Evolutionary conservation across 2,888 invertebrate genomes (phyloP), one percentile per base, ranked within the genome.

Genomic region (Julus scanicus): DNA sequence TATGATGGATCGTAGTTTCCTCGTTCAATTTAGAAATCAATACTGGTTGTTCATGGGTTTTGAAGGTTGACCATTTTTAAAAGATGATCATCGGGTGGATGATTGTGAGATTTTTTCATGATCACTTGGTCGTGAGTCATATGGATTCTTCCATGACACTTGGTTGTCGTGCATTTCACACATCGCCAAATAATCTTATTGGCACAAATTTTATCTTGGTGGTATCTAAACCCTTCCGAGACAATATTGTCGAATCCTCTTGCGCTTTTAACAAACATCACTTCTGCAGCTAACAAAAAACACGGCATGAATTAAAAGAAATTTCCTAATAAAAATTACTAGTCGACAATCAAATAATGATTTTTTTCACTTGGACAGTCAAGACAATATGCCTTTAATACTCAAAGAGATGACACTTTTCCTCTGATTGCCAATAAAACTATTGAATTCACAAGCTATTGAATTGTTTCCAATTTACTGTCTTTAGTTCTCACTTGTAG

Each of bases 201-300:
- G 71, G 71, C 71, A 11, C 71, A 71, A 8, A 71, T 29, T 71
- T 71, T 71, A 29, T 71, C 71, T 71, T 71, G 71, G n/a, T 71
- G 71, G 71, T 71, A 71, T 71, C 71, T 71, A 29, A 71, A 71
- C 71, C 71, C 71, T 5, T 71, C 71, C 71, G 71, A 71, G 29
- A 71, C 71, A 71, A 71, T 71, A 71, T 71, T 71, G 71, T 71
- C 71, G 71, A 71, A 71, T 71, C 71, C 71, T 71, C 71, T 71
- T 71, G 71, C 71, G n/a, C 71, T 71, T 71, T 71, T 71, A 29
- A 71, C 71, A 71, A 71, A 71, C 71, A 71, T 71, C 71, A 71
- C 71, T 29, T 29, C 20, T 71, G 71, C 71, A 71, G 71, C 71
- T 71, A 9, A 3, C 71, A 71, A 71, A 71, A 71, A 71, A 71